Percentiles rank a stretch among this genome's conserved stretches.
phyloP scores from a whole-genome alignment of 37 sponge, comb jelly and placozoan genomes.

The Diacarnus erythraeanus region DNA sequence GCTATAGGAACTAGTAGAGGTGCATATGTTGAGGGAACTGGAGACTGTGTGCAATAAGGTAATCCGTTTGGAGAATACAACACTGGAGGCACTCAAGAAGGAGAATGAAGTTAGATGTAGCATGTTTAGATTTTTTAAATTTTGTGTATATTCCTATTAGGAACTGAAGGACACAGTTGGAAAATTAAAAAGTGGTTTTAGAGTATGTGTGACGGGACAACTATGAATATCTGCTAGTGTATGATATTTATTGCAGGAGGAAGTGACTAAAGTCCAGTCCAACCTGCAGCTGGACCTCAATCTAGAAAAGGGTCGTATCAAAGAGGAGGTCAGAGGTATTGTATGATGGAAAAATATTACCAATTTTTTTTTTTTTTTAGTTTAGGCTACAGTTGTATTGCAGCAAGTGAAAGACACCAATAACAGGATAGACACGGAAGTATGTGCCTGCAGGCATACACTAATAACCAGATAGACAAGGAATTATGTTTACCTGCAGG shows the following conservation, averaged over 20 bases:
- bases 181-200: slow-evolving; percentile 32
- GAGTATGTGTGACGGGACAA: background rate
- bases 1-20: slow-evolving; percentile 37
- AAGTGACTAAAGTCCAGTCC: slow-evolving; percentile 63
- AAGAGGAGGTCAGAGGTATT: slow-evolving; percentile 73
- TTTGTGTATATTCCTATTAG: no score
- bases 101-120: slow-evolving; percentile 40
- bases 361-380: background rate
- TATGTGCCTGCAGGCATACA: no score
- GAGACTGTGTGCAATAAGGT: slow-evolving; percentile 27
- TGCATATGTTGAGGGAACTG: slow-evolving; percentile 18
- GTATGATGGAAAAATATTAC: background rate
- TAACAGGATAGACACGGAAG: slow-evolving; percentile 70
- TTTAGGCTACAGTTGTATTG: slow-evolving; percentile 40
- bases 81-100: slow-evolving; percentile 17
- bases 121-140: no score
- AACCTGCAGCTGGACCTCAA: slow-evolving; percentile 76
- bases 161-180: slow-evolving; percentile 30
- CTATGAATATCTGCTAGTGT: background rate
- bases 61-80: slow-evolving; percentile 44
- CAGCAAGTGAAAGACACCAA: slow-evolving; percentile 74
- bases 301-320: slow-evolving; percentile 75
- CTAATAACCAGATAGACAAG: no score
- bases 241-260: slow-evolving; percentile 49
- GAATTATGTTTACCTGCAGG: no score